Base-by-base conservation (phyloP, 2,888 invertebrate species). In the Ligdia adustata region DNA sequence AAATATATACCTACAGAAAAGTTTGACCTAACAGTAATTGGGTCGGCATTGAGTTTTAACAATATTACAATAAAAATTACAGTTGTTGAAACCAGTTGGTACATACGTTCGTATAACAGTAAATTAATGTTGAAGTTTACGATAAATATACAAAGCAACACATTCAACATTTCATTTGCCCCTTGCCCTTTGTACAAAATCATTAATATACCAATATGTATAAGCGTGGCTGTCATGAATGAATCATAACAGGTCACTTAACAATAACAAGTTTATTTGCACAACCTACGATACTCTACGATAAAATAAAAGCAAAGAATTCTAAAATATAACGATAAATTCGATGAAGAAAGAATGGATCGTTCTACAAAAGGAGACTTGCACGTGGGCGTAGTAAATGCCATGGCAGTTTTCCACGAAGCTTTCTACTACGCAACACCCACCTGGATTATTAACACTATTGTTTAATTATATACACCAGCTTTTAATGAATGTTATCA, bases 331-430 rank as follows among this genome's bases (percentile, higher is more conserved):
- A n/a, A n/a, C n/a, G n/a, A n/a, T n/a, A n/a, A n/a, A 12, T 34
- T 34, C 33, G 22, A 34, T 34, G n/a, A 34, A 22, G 33, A 34
- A 9, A 26, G 27, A 14, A 20, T 6, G 18, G 32, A n/a, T 31
- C 24, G 31, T 4, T 12, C 26, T 18, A 33, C 16, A 33, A 33
- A 41, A 41, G n/a, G 16, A 27, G 9, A 20, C 20, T 14, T 18
- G 18, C 26, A 35, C 32, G 38, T 45, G 45, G 45, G 45, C 31
- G 31, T 32, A 37, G 29, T 37, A 32, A 38, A 45, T 38, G 45
- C 32, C 45, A 45, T 38, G 16, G 26, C 26, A 13, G 44, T 16
- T 35, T 35, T 15, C 28, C 38, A 34, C 34, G 29, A 43, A 35
- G 11, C 43, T 34, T 18, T 13, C 9, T 40, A 18, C 18, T 34